A percentile compares a stretch with the other conserved stretches of the same genome.
Evolutionary conservation across 1,140 invertebrate species (phyloP).

Genomic region (Zaprionus inermis): DNA sequence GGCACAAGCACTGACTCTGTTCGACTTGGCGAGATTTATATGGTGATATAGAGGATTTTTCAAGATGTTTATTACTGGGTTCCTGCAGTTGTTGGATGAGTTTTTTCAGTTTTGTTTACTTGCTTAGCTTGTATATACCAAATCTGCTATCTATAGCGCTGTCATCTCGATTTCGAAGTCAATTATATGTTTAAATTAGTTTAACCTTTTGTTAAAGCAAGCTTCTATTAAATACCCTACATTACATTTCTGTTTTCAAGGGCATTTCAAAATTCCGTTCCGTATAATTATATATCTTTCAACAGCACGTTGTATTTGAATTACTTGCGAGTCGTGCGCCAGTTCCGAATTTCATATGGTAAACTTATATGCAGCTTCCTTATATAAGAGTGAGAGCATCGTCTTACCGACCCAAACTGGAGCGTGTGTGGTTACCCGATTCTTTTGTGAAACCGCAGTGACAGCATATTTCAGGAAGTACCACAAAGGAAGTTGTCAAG

Average conservation of each 20-base stretch:
- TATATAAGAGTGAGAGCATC: slow-evolving; percentile 12
- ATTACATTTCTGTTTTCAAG: background rate
- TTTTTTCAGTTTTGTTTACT: background rate
- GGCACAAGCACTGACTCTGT: background rate
- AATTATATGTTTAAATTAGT: background rate
- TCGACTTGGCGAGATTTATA: background rate
- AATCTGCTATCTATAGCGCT: background rate
- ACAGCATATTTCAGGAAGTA: background rate
- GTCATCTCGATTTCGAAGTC: background rate
- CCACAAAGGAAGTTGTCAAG: slow-evolving; percentile 4
- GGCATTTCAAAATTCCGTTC: background rate
- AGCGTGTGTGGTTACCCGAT: background rate
- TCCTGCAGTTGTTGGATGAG: background rate
- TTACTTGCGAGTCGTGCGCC: background rate
- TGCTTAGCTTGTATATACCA: background rate
- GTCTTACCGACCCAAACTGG: slow-evolving; percentile 9
- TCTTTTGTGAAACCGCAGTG: background rate
- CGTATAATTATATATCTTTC: background rate
- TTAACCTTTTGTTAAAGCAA: too few relatives aligned
- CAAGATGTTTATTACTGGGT: background rate
- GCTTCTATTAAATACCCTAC: background rate
- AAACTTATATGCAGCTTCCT: slow-evolving; percentile 11
- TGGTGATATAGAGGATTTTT: background rate
- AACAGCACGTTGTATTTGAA: background rate
- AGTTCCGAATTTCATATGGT: slow-evolving; percentile 5